Conservation (phyloP, 2,888 invertebrate genomes). For the Yponomeuta sedellus region DNA sequence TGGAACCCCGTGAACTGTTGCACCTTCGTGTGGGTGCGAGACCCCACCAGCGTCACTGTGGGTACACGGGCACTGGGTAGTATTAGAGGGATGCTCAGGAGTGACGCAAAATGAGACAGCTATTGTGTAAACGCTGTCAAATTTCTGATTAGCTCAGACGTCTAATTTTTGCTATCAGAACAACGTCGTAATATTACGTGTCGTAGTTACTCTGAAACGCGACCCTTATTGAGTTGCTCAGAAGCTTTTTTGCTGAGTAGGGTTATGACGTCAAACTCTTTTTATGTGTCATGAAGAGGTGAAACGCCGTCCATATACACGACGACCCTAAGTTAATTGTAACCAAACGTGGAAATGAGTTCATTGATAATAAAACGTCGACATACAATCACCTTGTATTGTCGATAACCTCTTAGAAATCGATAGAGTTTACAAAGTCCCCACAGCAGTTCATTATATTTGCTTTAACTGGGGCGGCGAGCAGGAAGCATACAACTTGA, state of each 20-base stretch:
- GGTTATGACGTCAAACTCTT: background rate
- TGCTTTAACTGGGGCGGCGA: background rate
- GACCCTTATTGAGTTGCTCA: too few species aligned
- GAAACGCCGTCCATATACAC: background rate
- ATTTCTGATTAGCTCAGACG: too few species aligned
- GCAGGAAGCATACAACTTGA: background rate
- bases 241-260: background rate
- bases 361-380: background rate
- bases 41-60: slow-evolving; percentile 81
- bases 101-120: too few species aligned
- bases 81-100: too few species aligned
- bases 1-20: slow-evolving; percentile 89
- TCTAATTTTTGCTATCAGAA: too few species aligned
- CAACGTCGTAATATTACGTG: too few species aligned
- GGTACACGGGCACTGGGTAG: slow-evolving; percentile 11
- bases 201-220: too few species aligned
- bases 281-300: background rate
- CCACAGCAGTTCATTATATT: background rate
- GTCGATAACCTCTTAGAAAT: background rate
- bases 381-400: too few species aligned
- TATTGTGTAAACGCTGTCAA: too few species aligned
- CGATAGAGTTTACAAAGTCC: background rate
- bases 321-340: background rate
- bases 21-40: slow-evolving; percentile 79
- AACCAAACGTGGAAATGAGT: background rate